phyloP scores from a whole-genome alignment of 2,797 vertebrate genomes.

The Centropyge bicolor region DNA sequence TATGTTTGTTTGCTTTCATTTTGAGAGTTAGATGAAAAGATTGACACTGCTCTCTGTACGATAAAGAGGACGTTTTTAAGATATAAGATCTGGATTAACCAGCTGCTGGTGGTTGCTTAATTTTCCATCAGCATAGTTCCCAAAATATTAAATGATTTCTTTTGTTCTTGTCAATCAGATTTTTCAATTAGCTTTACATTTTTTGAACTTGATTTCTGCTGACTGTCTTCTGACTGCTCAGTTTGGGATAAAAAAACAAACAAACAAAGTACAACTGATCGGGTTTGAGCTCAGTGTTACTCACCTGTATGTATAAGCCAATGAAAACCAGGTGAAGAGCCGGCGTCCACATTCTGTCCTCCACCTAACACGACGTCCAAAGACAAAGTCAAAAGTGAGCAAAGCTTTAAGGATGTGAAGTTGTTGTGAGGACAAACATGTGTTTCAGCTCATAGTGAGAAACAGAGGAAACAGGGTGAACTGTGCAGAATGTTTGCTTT shows the following conservation, averaged over 20 bases:
- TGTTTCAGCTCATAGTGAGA: background rate
- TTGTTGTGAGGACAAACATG: background rate
- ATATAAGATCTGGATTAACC: too few species aligned
- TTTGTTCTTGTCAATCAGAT: background rate
- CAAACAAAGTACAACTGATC: background rate
- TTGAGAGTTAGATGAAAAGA: background rate
- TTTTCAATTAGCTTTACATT: background rate
- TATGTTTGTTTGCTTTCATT: background rate
- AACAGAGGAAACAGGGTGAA: background rate
- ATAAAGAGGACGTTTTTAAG: background rate
- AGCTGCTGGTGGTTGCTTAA: background rate
- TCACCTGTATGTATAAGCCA: slow-evolving; percentile 55
- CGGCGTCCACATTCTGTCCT: slow-evolving; percentile 52
- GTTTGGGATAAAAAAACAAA: too few species aligned
- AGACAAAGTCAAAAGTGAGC: slow-evolving; percentile 1
- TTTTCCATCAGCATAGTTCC: background rate
- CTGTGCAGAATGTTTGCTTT: slow-evolving; percentile 39
- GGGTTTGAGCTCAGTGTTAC: background rate
- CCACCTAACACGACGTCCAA: background rate
- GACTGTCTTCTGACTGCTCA: background rate
- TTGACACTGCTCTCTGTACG: background rate
- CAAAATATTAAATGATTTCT: background rate
- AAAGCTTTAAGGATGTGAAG: background rate
- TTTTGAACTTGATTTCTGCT: background rate
- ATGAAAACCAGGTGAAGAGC: slow-evolving; percentile 38